Percentiles rank a stretch among this genome's conserved stretches.
phyloP scores from a whole-genome alignment of 2,888 invertebrate genomes.

The Monopis laevigella region DNA sequence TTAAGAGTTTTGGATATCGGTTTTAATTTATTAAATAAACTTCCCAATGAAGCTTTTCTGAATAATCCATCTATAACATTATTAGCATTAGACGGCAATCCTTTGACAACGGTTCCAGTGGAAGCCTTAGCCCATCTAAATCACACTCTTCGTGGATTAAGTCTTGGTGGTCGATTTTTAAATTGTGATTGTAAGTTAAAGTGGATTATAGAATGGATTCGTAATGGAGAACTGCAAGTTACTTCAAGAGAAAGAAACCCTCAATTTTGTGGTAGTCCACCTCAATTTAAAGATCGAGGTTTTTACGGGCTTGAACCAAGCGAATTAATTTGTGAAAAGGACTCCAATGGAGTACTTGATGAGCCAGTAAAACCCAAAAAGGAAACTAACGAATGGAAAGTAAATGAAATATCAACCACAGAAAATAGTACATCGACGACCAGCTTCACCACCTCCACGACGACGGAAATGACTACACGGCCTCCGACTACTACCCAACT shows the following conservation, averaged over 20 bases:
- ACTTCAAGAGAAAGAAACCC: slow-evolving; percentile 92
- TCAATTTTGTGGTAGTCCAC: slow-evolving; percentile 90
- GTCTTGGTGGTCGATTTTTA: slow-evolving; percentile 87
- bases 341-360: slow-evolving; percentile 64
- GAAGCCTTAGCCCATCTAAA: slow-evolving; percentile 82
- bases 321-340: slow-evolving; percentile 72
- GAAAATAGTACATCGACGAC: slow-evolving; percentile 25
- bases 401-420: slow-evolving; percentile 24
- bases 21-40: slow-evolving; percentile 85
- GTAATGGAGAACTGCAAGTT: slow-evolving; percentile 87
- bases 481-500: slow-evolving; percentile 18
- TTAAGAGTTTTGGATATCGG: slow-evolving; percentile 91
- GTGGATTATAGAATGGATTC: slow-evolving; percentile 93
- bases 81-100: slow-evolving; percentile 91
- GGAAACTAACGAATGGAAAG: slow-evolving; percentile 31
- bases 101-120: slow-evolving; percentile 83
- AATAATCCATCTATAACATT: slow-evolving; percentile 87
- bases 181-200: slow-evolving; percentile 88
- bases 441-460: slow-evolving; percentile 30
- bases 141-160: slow-evolving; percentile 83
- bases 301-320: slow-evolving; percentile 88
- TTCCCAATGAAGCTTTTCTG: slow-evolving; percentile 82
- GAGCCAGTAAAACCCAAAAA: slow-evolving; percentile 23
- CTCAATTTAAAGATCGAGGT: slow-evolving; percentile 79
- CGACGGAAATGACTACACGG: slow-evolving; percentile 35